Evolutionary conservation across 2,797 vertebrate species (phyloP).

Genomic region (Melanotaenia parkinsoni): DNA sequence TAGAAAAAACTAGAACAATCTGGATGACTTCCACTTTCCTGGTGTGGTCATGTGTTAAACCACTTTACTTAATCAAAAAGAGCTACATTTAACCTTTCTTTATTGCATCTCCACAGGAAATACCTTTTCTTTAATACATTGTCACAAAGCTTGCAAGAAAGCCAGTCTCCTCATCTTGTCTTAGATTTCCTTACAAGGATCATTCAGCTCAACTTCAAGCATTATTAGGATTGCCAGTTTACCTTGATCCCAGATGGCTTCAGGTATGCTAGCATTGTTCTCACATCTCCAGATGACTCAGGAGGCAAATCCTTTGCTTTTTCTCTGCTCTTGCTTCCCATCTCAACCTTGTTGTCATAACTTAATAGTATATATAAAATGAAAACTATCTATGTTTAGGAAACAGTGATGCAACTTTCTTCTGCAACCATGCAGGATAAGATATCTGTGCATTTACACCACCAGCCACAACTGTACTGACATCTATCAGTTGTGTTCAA

Average conservation of each 20-base stretch:
- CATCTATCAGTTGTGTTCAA: neutral
- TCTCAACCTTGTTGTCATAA: slow-evolving; percentile 25
- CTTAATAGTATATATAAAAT: slow-evolving; percentile 27
- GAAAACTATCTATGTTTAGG: slow-evolving; percentile 9
- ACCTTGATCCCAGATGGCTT: neutral
- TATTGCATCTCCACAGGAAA: neutral
- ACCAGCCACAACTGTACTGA: neutral
- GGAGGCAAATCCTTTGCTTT: slow-evolving; percentile 9
- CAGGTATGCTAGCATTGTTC: slow-evolving; percentile 2
- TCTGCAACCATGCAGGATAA: slow-evolving; percentile 31
- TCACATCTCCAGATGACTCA: slow-evolving; percentile 6
- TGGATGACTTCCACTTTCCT: neutral
- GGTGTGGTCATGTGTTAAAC: neutral
- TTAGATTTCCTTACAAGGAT: neutral
- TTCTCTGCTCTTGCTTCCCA: neutral
- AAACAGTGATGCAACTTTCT: slow-evolving; percentile 43
- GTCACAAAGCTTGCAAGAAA: neutral
- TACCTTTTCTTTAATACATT: neutral
- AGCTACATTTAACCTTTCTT: neutral
- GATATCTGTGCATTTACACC: too few species aligned
- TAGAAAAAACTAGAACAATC: too few species aligned
- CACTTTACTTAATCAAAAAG: too few species aligned
- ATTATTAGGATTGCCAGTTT: slow-evolving; percentile 11
- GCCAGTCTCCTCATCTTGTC: neutral
- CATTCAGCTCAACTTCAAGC: slow-evolving; percentile 4